Percentiles rank a stretch among this genome's conserved stretches.
Evolutionary conservation across 2,113 vertebrate species (phyloP).

Genomic region (Alosa alosa): DNA sequence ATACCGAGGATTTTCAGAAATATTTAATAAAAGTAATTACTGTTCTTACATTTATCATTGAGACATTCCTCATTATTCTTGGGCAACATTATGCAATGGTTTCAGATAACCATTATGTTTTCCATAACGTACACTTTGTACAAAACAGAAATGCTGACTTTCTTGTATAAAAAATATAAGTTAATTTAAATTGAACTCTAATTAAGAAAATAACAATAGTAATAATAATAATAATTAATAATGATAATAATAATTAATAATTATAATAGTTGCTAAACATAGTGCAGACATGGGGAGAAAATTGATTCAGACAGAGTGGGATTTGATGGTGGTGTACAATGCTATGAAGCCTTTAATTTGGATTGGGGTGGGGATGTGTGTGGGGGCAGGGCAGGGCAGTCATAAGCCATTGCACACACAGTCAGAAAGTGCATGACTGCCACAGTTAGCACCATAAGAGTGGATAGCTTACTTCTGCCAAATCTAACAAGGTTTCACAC

Average conservation of each 20-base stretch:
- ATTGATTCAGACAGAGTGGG: conserved; percentile 63
- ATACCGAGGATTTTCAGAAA: conserved; percentile 56
- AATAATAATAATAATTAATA: conserved; percentile 62
- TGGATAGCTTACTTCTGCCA: conserved; percentile 63
- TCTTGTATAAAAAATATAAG: conserved; percentile 84
- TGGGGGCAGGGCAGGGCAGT: conserved; percentile 38
- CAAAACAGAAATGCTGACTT: conserved; percentile 76
- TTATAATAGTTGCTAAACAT: conserved; percentile 75
- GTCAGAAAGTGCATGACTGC: conserved; percentile 70
- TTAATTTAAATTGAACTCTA: conserved; percentile 81
- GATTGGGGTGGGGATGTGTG: conserved; percentile 39
- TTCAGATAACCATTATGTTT: conserved; percentile 67
- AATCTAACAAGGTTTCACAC: conserved; percentile 43
- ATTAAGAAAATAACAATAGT: conserved; percentile 80
- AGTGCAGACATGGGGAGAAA: conserved; percentile 76
- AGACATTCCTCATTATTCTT: conserved; percentile 75
- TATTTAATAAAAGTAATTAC: conserved; percentile 80
- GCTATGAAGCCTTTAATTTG: conserved; percentile 62
- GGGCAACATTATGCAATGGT: conserved; percentile 69
- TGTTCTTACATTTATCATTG: conserved; percentile 75
- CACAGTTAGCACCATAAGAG: conserved; percentile 75
- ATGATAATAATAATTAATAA: conserved; percentile 69
- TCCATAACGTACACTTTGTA: conserved; percentile 73
- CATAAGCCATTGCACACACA: conserved; percentile 44
- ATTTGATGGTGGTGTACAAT: conserved; percentile 67